phyloP scores from a whole-genome alignment of 2,888 invertebrate genomes.

The Erpobdella octoculata region DNA sequence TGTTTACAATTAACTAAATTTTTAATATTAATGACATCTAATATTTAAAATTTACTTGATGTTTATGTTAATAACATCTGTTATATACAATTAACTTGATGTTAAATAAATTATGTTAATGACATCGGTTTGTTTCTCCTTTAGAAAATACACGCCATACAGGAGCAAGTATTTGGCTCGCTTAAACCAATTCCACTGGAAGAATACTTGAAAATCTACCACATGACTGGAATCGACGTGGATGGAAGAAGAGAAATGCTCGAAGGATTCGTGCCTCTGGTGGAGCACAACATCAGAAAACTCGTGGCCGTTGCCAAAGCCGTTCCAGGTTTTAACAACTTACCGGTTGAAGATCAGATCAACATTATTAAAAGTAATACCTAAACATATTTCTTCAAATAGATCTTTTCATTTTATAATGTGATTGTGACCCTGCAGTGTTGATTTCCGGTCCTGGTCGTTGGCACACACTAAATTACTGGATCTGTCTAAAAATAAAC shows the following conservation, averaged over 20 bases:
- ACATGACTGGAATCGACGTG: conserved; percentile 46
- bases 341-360: conserved; percentile 46
- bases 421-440: too few species aligned
- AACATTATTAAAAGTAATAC: conserved; percentile 45
- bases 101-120: neutral
- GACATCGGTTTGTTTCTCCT: neutral
- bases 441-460: too few species aligned
- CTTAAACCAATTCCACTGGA: conserved; percentile 42
- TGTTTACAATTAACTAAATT: too few species aligned
- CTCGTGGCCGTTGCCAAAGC: conserved; percentile 44
- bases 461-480: too few species aligned
- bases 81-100: neutral
- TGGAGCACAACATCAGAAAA: conserved; percentile 43
- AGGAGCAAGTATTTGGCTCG: conserved; percentile 43
- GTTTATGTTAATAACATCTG: neutral
- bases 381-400: conserved; percentile 6
- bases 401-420: too few species aligned
- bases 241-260: conserved; percentile 44
- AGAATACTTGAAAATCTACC: conserved; percentile 45
- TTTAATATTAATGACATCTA: too few species aligned
- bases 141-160: conserved; percentile 42
- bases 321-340: conserved; percentile 46
- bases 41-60: neutral
- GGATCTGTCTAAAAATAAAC: too few species aligned
- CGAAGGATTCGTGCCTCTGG: conserved; percentile 40